Conservation (phyloP, 2,888 invertebrate species). For the Aporophyla nigra region DNA sequence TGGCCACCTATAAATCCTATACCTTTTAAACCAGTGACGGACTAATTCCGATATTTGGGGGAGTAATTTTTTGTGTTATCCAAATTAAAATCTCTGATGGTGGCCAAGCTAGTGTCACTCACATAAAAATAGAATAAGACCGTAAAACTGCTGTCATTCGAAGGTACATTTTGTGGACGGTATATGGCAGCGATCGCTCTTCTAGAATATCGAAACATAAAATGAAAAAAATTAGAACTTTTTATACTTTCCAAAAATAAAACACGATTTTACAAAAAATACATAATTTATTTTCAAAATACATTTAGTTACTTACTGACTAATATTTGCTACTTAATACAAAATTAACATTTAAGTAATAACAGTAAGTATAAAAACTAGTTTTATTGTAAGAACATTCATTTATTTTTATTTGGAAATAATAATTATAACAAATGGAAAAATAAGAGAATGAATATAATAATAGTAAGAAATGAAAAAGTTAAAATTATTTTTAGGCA, state of each 20-base stretch:
- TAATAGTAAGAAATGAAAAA: constrained; percentile 30
- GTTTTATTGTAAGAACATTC: constrained; percentile 25
- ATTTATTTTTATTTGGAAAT: constrained; percentile 22
- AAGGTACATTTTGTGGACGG: not conserved
- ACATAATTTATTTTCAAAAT: constrained; percentile 74
- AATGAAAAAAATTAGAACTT: not conserved
- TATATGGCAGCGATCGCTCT: not conserved
- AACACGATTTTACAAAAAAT: constrained; percentile 67
- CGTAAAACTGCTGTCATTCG: too few relatives aligned
- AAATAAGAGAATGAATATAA: constrained; percentile 34
- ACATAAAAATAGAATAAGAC: too few relatives aligned
- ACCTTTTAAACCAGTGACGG: too few relatives aligned
- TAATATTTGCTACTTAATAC: constrained; percentile 66
- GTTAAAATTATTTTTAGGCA: not conserved
- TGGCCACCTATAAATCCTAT: too few relatives aligned
- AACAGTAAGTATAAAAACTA: constrained; percentile 40
- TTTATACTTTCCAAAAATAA: not conserved
- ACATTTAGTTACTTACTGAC: constrained; percentile 65
- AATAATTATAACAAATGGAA: constrained; percentile 13
- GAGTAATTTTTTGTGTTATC: too few relatives aligned
- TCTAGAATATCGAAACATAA: too few relatives aligned
- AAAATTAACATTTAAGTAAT: constrained; percentile 42
- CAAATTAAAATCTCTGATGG: too few relatives aligned
- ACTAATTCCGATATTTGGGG: too few relatives aligned
- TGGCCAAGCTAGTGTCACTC: too few relatives aligned